A percentile compares a stretch with the other conserved stretches of the same genome.
phyloP scores from a whole-genome alignment of 64 coral and sea anemone species.

The Montipora cactus region DNA sequence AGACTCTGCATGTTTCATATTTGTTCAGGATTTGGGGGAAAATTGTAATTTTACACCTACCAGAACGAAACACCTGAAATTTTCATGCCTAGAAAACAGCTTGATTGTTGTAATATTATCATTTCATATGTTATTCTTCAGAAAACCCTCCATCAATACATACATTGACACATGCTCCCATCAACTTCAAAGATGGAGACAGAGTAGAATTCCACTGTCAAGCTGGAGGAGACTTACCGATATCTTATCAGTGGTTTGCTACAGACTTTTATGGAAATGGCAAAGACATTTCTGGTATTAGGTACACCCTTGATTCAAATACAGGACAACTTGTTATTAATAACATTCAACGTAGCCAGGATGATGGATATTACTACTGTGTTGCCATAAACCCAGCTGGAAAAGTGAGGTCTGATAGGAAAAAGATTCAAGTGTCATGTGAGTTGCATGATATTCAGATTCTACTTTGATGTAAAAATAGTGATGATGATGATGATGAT shows the following conservation, averaged over 20 bases:
- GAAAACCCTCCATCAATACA: constrained; percentile 81
- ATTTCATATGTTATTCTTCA: not conserved
- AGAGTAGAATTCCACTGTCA: constrained; percentile 68
- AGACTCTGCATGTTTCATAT: no score
- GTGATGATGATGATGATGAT: no score
- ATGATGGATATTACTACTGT: constrained; percentile 91
- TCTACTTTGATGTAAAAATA: no score
- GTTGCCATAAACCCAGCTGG: constrained; percentile 80
- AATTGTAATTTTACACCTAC: no score
- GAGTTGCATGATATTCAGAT: constrained; percentile 11
- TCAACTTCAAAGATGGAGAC: constrained; percentile 45
- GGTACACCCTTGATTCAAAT: constrained; percentile 59
- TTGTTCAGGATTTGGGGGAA: no score
- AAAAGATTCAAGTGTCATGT: constrained; percentile 73
- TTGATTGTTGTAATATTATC: not conserved
- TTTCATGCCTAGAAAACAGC: no score
- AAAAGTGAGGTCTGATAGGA: constrained; percentile 54
- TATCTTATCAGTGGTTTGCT: constrained; percentile 66
- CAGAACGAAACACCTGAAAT: no score
- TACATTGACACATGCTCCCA: not conserved
- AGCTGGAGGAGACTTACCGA: constrained; percentile 49
- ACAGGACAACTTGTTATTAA: constrained; percentile 76
- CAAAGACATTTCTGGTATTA: constrained; percentile 64
- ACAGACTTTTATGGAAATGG: constrained; percentile 55
- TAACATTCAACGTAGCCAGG: constrained; percentile 48